Evolutionary conservation across 2,888 invertebrate genomes (phyloP).

Genomic region (Amaurobius ferox): DNA sequence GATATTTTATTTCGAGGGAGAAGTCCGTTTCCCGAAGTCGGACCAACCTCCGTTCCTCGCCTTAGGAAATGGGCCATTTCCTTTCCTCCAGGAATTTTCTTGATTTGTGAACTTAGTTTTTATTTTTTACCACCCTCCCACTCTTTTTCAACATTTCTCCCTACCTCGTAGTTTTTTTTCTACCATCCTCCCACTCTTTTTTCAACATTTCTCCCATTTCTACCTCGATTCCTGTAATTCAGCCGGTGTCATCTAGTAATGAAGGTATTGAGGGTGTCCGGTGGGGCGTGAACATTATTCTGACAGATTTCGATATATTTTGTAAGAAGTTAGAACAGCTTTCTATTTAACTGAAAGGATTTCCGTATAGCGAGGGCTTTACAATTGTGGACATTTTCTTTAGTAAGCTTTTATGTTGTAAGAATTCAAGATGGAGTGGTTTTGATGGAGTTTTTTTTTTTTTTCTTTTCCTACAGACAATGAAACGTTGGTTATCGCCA

Average conservation of each 20-base stretch:
- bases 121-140: neutral
- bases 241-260: neutral
- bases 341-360: too few relatives aligned
- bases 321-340: too few relatives aligned
- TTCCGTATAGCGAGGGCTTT: too few relatives aligned
- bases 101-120: neutral
- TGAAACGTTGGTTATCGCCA: too few relatives aligned
- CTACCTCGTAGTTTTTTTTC: neutral
- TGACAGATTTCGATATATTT: too few relatives aligned
- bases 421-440: too few relatives aligned
- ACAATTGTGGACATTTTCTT: too few relatives aligned
- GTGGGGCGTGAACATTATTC: too few relatives aligned
- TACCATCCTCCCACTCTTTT: neutral
- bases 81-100: neutral
- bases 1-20: neutral
- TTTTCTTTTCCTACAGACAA: too few relatives aligned
- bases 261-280: neutral
- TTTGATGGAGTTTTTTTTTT: too few relatives aligned
- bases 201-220: neutral
- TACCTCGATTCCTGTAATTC: neutral
- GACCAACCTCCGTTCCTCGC: neutral
- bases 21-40: neutral
- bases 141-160: neutral
- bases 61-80: constrained; percentile 8
- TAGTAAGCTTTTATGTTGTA: too few relatives aligned